Evolutionary conservation across 2,797 vertebrate genomes (phyloP).

Genomic region (Pristis pectinata): DNA sequence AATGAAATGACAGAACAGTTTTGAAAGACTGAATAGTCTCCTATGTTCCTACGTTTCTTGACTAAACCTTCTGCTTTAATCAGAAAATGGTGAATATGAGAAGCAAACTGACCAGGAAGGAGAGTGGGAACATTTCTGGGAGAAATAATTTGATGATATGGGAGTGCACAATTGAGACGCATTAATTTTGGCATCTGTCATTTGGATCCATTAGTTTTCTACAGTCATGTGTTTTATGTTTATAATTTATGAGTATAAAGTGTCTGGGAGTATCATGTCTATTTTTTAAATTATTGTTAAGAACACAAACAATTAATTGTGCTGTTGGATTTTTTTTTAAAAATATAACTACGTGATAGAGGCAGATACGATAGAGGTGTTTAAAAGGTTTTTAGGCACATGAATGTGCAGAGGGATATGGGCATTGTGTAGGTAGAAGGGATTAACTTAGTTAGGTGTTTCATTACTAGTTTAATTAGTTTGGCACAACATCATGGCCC

Average conservation of each 20-base stretch:
- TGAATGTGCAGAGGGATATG: not conserved
- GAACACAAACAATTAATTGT: not conserved
- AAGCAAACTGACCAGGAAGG: not conserved
- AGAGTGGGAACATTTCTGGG: not conserved
- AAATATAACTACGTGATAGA: no score
- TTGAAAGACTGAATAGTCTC: not conserved
- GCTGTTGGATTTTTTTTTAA: not conserved
- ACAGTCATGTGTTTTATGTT: not conserved
- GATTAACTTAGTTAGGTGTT: no score
- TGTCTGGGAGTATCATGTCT: not conserved
- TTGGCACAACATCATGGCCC: no score
- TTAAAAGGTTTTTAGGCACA: no score
- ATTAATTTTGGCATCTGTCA: not conserved
- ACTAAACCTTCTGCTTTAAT: not conserved
- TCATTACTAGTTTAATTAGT: no score
- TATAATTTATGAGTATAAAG: not conserved
- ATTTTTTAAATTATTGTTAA: not conserved
- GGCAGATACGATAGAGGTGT: no score
- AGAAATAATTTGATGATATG: not conserved
- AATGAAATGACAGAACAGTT: not conserved
- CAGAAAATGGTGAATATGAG: not conserved
- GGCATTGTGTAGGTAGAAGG: no score
- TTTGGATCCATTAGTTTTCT: no score
- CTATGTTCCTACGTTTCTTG: not conserved
- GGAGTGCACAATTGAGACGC: not conserved